Conservation (phyloP, 2,797 vertebrate species). For the Pterois miles region DNA sequence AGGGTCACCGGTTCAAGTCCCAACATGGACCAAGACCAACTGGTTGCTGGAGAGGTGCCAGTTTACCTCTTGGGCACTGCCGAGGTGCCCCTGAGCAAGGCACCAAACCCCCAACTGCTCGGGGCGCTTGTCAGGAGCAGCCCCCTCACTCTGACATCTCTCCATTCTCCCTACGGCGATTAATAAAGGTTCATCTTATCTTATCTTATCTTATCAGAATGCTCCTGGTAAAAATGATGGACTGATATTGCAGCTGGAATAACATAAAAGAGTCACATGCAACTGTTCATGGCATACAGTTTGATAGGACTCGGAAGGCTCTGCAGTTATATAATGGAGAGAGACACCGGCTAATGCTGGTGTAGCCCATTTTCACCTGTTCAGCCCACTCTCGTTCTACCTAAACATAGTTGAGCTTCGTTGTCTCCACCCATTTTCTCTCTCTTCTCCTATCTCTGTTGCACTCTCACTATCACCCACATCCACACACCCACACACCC, state of each 20-base stretch:
- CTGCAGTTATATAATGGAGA: conserved; percentile 4
- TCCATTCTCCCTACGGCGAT: no score
- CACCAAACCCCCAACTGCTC: no score
- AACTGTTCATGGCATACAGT: not conserved
- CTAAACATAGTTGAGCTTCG: conserved; percentile 14
- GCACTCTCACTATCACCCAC: conserved; percentile 11
- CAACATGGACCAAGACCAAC: no score
- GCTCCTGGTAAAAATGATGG: not conserved
- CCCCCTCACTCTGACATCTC: no score
- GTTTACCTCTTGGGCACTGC: no score
- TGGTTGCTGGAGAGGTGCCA: no score
- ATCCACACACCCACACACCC: not conserved
- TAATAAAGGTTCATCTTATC: no score
- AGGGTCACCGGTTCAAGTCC: no score
- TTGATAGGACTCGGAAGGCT: not conserved
- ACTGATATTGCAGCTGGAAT: not conserved
- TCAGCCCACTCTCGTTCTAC: conserved; percentile 21
- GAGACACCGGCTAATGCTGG: conserved; percentile 1
- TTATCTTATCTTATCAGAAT: no score
- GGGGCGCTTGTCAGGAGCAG: no score
- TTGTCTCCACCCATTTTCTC: conserved; percentile 11
- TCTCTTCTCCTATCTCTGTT: conserved; percentile 5
- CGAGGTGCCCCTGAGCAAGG: no score
- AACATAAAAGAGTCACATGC: not conserved
- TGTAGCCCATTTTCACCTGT: conserved; percentile 2